Conservation (phyloP, 2,888 invertebrate species). For the Lepidonotus clava region DNA sequence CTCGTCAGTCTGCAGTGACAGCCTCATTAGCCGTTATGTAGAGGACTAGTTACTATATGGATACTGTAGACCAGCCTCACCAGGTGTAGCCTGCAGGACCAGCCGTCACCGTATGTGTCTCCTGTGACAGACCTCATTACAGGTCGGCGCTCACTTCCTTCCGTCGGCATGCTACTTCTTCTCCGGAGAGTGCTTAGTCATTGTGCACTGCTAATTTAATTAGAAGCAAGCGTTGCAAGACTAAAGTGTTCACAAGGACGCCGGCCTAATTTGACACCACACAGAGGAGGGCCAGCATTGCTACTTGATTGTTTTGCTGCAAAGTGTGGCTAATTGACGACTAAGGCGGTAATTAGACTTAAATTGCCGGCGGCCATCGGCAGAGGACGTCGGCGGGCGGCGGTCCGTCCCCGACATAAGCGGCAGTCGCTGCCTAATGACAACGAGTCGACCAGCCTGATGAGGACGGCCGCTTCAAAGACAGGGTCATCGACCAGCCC, state of each 20-base stretch:
- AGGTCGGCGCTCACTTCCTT: no score
- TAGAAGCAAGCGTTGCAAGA: constrained; percentile 4
- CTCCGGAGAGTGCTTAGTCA: no score
- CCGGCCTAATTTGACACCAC: constrained; percentile 9
- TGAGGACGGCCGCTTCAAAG: constrained; percentile 8
- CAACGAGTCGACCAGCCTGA: not conserved
- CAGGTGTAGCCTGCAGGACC: no score
- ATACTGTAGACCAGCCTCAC: no score
- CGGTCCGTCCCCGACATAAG: no score
- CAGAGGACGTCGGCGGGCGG: no score
- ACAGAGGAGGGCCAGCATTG: not conserved
- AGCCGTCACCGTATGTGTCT: no score
- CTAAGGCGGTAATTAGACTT: constrained; percentile 19
- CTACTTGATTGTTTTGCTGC: constrained; percentile 30
- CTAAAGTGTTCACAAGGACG: not conserved
- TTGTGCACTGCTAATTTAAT: not conserved
- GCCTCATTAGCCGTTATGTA: no score
- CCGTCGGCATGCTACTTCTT: no score
- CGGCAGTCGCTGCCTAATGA: not conserved
- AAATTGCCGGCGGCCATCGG: not conserved
- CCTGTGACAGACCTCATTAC: no score
- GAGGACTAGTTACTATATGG: no score
- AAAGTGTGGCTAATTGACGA: constrained; percentile 34
- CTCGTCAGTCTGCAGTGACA: no score
- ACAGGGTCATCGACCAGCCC: not conserved